These are phyloP conservation scores for Morone saxatilis DNA, from an alignment of 2,113 vertebrate species.

Conservation along the genomic window DNA sequence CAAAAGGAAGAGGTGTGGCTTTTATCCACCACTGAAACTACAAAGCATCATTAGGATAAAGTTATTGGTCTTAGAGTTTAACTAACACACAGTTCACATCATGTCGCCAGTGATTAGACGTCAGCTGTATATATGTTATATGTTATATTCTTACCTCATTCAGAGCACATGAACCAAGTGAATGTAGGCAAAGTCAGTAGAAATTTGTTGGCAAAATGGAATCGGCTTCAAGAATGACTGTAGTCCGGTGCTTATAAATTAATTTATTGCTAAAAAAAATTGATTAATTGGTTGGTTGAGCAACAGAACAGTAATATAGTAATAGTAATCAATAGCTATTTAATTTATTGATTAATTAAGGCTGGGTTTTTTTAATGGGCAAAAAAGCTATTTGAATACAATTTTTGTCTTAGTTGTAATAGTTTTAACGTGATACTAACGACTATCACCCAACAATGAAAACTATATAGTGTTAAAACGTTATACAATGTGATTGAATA, in stretches of 20 bases:
- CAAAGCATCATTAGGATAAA: not conserved
- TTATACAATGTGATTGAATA: not conserved
- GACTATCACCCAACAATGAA: not conserved
- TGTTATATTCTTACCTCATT: not conserved
- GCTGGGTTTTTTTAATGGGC: too few species aligned
- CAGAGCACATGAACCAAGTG: not conserved
- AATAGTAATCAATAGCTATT: not conserved
- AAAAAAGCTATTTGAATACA: too few species aligned
- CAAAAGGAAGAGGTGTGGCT: slow-evolving; percentile 83
- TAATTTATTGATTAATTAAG: not conserved
- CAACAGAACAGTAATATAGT: not conserved
- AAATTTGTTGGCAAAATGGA: not conserved
- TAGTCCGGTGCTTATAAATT: not conserved
- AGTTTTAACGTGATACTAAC: not conserved
- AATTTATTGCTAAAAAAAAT: not conserved
- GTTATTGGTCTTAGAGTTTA: fast-evolving
- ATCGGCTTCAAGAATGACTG: not conserved
- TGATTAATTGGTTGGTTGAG: not conserved
- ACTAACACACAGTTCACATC: not conserved
- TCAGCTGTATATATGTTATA: too few species aligned
- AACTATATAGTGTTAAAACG: not conserved
- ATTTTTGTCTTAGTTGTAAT: too few species aligned
- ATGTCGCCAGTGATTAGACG: not conserved
- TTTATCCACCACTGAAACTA: not conserved
- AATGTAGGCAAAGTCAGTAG: not conserved